Conservation (phyloP, 2,797 vertebrate genomes). For the Uromys caudimaculatus region DNA sequence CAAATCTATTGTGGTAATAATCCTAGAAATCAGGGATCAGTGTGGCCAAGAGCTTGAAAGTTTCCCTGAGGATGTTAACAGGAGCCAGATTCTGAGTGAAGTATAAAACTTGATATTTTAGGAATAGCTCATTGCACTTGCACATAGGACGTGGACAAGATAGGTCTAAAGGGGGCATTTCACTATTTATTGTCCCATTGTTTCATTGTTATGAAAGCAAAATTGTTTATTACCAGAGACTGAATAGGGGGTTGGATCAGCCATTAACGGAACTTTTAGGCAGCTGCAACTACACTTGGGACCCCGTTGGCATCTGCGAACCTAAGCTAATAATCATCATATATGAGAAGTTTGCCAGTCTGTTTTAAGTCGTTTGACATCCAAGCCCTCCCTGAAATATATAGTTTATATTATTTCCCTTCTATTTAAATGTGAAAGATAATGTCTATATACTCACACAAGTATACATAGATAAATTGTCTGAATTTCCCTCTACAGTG, state of each 20-base stretch:
- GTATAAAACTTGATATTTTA: constrained; percentile 26
- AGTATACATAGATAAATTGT: not conserved
- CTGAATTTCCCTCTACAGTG: not conserved
- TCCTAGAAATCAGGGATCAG: constrained; percentile 33
- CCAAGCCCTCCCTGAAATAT: not conserved
- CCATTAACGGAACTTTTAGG: not conserved
- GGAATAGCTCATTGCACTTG: constrained; percentile 5
- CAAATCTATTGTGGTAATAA: constrained; percentile 23
- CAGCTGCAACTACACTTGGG: not conserved
- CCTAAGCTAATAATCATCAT: not conserved
- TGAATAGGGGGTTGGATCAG: not conserved
- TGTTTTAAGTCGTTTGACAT: not conserved
- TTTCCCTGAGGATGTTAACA: constrained; percentile 39
- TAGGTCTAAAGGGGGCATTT: not conserved
- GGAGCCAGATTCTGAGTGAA: constrained; percentile 51
- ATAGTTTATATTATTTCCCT: not conserved
- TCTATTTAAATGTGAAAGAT: not conserved
- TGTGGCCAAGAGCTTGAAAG: not conserved
- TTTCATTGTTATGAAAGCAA: not conserved
- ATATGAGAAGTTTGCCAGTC: not conserved
- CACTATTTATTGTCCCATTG: not conserved
- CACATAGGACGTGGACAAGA: not conserved
- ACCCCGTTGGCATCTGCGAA: not conserved
- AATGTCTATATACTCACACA: not conserved
- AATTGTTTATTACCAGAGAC: not conserved